Evolutionary conservation across 35 echinoderm and acorn worm genomes (phyloP).

Genomic region (Diadema setosum): DNA sequence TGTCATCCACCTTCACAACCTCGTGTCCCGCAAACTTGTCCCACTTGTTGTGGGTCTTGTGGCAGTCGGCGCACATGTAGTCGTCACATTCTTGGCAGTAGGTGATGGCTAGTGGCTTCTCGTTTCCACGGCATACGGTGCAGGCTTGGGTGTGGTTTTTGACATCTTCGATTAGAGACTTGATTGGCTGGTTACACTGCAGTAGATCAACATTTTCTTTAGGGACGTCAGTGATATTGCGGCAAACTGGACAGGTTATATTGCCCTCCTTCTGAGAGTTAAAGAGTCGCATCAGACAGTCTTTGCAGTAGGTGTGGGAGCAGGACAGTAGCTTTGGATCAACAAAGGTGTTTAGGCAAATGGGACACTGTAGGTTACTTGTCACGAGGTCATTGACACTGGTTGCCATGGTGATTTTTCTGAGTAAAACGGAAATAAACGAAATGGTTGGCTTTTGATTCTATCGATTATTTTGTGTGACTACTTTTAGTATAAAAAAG

Average conservation of each 20-base stretch:
- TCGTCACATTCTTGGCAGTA: slow-evolving; percentile 12
- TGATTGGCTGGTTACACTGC: neutral
- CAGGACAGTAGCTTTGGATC: neutral
- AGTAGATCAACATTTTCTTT: neutral
- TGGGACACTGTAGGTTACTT: neutral
- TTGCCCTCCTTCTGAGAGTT: neutral
- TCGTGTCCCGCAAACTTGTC: neutral
- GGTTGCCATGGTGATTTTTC: neutral
- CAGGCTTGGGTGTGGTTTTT: neutral
- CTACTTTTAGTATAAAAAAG: no score
- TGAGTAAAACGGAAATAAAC: no score
- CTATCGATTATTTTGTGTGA: no score
- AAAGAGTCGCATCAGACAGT: neutral
- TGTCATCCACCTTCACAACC: neutral
- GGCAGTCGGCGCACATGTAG: neutral
- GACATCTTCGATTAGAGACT: neutral
- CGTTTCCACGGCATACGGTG: neutral
- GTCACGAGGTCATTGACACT: neutral
- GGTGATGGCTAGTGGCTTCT: neutral
- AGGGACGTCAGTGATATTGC: neutral
- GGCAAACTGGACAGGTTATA: neutral
- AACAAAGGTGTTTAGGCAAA: neutral
- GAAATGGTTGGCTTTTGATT: no score
- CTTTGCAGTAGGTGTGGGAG: slow-evolving; percentile 12
- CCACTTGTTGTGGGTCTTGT: neutral